Base-by-base conservation (phyloP, 2,113 vertebrate species). In the Festucalex cinctus region DNA sequence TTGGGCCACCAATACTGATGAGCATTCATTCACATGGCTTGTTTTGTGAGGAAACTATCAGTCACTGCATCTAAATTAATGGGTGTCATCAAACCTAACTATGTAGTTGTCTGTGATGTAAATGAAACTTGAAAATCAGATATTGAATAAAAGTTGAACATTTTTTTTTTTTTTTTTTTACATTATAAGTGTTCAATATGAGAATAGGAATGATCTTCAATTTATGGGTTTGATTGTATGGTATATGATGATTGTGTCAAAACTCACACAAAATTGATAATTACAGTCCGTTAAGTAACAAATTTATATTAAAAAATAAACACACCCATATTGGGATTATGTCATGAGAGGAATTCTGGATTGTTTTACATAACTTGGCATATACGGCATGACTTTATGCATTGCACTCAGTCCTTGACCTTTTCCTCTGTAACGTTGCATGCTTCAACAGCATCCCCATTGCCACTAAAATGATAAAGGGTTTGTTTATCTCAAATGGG, bases 1-100 rank as follows among this genome's bases (percentile, higher is more conserved):
- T 78, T 84, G 76, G 83, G 84, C 81, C 83, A 79, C 79, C 84
- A 89, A 89, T 87, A 87, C 88, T 89, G 87, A 88, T 86, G 86
- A 86, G 85, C 65, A 85, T 82, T 74, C 76, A 79, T 88, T 88
- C 83, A 83, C 79, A 65, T 36, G 44, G 57, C 73, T 77, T 82
- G 58, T 79, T 78, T 83, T 70, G 73, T 62, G 75, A 75, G 76
- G 78, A 85, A 88, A 81, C 81, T 80, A 87, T 82, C 48, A 72
- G 75, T 68, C 65, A 64, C 63, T 75, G 74, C 74, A 35, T 69
- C 59, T 65, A 70, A 75, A 74, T 80, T 73, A 77, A 72, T 69
- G 56, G 37, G 43, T 19, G 14, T 54, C 48, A 64, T 32, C 19
- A 1, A 14, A 7, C 3, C 22, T 10, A 24, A 63, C 56, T 63